Evolutionary conservation across 2,113 vertebrate genomes (phyloP).

Genomic region (Lagopus muta): DNA sequence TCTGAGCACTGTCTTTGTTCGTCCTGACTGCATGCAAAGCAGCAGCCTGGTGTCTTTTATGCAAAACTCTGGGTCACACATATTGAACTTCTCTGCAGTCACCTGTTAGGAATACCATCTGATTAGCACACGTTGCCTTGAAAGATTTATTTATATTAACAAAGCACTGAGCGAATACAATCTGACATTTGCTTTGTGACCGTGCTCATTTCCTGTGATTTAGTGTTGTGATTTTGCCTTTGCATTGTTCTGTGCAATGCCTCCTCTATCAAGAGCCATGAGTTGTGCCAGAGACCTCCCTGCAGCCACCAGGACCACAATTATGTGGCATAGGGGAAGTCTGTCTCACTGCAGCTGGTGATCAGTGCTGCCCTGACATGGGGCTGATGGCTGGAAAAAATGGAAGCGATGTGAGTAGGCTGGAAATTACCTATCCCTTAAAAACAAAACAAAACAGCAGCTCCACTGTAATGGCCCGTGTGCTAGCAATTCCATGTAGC

Average conservation of each 20-base stretch:
- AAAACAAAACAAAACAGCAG: background rate
- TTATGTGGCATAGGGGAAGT: accelerated
- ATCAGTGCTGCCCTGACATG: background rate
- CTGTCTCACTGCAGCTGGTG: background rate
- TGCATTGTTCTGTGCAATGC: background rate
- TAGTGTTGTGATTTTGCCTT: background rate
- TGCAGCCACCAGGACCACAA: background rate
- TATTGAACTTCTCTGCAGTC: background rate
- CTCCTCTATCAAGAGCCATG: background rate
- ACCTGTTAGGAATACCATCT: background rate
- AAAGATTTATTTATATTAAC: background rate
- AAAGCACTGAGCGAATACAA: background rate
- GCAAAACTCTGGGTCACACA: background rate
- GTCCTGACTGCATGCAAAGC: accelerated
- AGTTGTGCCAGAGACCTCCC: background rate
- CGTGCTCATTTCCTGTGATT: background rate
- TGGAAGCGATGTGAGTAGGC: background rate
- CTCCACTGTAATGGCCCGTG: accelerated
- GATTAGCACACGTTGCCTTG: background rate
- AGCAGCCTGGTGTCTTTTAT: background rate
- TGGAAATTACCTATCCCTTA: background rate
- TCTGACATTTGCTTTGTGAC: background rate
- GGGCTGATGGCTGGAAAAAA: background rate
- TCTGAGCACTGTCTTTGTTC: background rate
- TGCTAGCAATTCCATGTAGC: background rate